phyloP scores from a whole-genome alignment of 2,113 vertebrate genomes.

The Corydoras maculifer region DNA sequence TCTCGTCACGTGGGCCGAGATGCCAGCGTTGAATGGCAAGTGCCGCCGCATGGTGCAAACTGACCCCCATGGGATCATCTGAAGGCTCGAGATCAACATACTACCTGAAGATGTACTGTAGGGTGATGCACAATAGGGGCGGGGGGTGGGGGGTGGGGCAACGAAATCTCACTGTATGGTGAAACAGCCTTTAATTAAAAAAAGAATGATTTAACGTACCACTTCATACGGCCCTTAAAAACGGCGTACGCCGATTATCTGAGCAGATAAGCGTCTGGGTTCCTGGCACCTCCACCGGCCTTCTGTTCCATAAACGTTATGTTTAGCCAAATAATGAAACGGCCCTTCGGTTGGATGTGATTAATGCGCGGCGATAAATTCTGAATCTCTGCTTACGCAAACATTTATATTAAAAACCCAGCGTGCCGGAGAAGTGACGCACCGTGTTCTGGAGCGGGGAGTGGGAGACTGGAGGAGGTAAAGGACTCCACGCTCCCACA shows the following conservation, averaged over 20 bases:
- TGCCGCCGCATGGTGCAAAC: no score
- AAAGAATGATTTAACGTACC: neutral
- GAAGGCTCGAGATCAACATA: no score
- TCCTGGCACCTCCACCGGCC: neutral
- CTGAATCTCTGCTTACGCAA: neutral
- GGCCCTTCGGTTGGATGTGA: neutral
- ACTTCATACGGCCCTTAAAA: neutral
- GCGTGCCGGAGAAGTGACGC: neutral
- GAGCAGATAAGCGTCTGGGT: slow-evolving; percentile 1
- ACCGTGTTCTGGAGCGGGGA: neutral
- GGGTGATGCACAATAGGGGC: no score
- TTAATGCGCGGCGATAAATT: slow-evolving; percentile 16
- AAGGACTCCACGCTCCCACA: neutral
- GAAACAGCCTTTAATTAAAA: neutral
- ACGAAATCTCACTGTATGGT: no score
- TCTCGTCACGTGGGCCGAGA: no score
- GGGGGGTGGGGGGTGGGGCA: no score
- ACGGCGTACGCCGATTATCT: slow-evolving; percentile 8
- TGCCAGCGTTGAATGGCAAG: no score
- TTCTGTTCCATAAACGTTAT: neutral
- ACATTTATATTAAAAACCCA: slow-evolving; percentile 15
- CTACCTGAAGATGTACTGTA: no score
- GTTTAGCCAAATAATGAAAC: slow-evolving; percentile 2
- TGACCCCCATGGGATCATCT: no score
- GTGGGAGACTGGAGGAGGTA: neutral